A percentile compares a stretch with the other conserved stretches of the same genome.
phyloP scores from a whole-genome alignment of 2,888 invertebrate species.

The Elegia similella region DNA sequence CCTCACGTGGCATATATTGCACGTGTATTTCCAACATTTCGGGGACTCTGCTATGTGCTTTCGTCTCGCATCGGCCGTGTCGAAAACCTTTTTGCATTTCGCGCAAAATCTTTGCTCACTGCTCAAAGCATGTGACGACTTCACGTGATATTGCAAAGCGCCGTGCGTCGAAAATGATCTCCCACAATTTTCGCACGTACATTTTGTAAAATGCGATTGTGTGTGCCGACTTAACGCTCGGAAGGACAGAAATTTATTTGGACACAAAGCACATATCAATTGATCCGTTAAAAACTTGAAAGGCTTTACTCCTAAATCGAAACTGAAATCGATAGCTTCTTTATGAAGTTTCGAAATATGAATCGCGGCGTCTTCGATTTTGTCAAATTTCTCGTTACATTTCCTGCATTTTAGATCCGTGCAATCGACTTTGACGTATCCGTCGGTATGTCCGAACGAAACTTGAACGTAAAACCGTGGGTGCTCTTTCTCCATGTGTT shows the following conservation, averaged over 20 bases:
- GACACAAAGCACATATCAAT: constrained; percentile 23
- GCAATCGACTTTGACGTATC: constrained; percentile 34
- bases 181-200: constrained; percentile 31
- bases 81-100: constrained; percentile 40
- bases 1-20: constrained; percentile 23
- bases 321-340: constrained; percentile 19
- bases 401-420: constrained; percentile 35
- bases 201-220: constrained; percentile 31
- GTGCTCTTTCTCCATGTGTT: constrained; percentile 36
- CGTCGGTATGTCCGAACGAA: constrained; percentile 28
- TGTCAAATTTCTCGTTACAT: constrained; percentile 26
- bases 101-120: constrained; percentile 36
- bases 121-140: background rate
- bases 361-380: constrained; percentile 30
- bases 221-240: constrained; percentile 34
- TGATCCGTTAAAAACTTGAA: constrained; percentile 22
- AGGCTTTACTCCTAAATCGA: constrained; percentile 26
- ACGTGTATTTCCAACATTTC: constrained; percentile 26
- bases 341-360: constrained; percentile 31
- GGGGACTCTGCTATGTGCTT: background rate
- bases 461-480: constrained; percentile 30
- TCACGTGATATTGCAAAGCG: constrained; percentile 18
- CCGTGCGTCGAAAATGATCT: constrained; percentile 17
- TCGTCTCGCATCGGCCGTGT: constrained; percentile 34
- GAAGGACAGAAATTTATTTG: constrained; percentile 19